Percentiles rank a stretch among this genome's conserved stretches.
Evolutionary conservation across 2,888 invertebrate genomes (phyloP).

Genomic region (Psylliodes chrysocephalus): DNA sequence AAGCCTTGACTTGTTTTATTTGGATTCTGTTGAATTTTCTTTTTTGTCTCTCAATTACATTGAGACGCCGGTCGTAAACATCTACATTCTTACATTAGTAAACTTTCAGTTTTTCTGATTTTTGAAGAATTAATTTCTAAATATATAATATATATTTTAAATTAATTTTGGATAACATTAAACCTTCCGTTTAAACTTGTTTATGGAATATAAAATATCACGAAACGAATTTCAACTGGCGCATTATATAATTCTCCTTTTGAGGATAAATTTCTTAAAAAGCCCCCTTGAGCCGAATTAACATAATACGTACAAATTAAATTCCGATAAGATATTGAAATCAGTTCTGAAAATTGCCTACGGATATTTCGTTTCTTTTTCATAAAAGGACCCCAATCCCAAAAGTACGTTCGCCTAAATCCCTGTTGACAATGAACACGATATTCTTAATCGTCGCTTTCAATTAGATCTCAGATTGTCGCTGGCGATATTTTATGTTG

Average conservation of each 20-base stretch:
- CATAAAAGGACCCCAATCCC: constrained; percentile 3
- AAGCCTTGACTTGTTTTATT: no score
- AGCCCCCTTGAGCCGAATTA: background rate
- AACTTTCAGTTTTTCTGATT: no score
- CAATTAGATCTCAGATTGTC: constrained; percentile 4
- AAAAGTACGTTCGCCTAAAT: background rate
- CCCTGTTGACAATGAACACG: background rate
- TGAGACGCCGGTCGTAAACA: no score
- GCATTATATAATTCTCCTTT: background rate
- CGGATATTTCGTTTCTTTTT: background rate
- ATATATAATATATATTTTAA: no score
- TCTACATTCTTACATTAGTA: no score
- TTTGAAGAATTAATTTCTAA: no score
- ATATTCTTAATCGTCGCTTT: background rate
- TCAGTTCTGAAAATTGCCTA: constrained; percentile 9
- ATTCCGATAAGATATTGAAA: constrained; percentile 4
- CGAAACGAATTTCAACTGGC: background rate
- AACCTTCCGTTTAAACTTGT: background rate
- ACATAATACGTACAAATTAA: background rate
- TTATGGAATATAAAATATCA: background rate
- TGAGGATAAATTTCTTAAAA: background rate
- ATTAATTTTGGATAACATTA: no score
- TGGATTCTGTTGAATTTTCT: no score
- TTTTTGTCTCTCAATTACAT: no score
- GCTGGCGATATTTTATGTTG: background rate